phyloP scores from a whole-genome alignment of 2,888 invertebrate species.

The Rhagonycha fulva region DNA sequence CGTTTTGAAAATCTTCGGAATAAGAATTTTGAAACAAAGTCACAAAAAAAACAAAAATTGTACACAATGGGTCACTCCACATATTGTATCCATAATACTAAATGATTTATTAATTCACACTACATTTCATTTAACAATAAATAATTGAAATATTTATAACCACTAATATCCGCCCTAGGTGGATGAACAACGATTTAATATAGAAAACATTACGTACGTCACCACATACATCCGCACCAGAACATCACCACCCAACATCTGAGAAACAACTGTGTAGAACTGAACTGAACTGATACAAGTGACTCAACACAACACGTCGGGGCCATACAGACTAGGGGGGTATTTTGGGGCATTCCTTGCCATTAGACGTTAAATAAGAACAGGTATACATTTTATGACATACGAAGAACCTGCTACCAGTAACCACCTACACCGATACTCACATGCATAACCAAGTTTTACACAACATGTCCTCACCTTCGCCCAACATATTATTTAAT shows the following conservation, averaged over 20 bases:
- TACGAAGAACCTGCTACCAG: slow-evolving; percentile 30
- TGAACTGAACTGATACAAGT: slow-evolving; percentile 1
- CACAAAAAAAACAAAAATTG: neutral
- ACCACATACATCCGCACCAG: neutral
- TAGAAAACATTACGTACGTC: neutral
- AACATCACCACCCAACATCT: neutral
- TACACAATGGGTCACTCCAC: slow-evolving; percentile 25
- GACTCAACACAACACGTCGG: slow-evolving; percentile 3
- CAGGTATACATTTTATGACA: slow-evolving; percentile 11
- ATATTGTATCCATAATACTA: slow-evolving; percentile 32
- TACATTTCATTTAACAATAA: neutral
- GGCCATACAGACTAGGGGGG: slow-evolving; percentile 12
- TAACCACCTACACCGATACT: slow-evolving; percentile 2
- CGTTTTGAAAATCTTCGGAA: neutral
- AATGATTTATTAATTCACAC: neutral
- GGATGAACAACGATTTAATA: neutral
- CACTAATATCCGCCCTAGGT: neutral
- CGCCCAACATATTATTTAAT: neutral
- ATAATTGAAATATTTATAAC: neutral
- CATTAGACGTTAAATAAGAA: slow-evolving; percentile 9
- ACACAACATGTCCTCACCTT: neutral
- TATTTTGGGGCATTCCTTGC: slow-evolving; percentile 7
- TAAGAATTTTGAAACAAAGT: neutral
- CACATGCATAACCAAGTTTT: neutral
- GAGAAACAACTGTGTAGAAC: too few relatives aligned